Conservation (phyloP, 2,797 vertebrate genomes). For the Steatocranus sp. region DNA sequence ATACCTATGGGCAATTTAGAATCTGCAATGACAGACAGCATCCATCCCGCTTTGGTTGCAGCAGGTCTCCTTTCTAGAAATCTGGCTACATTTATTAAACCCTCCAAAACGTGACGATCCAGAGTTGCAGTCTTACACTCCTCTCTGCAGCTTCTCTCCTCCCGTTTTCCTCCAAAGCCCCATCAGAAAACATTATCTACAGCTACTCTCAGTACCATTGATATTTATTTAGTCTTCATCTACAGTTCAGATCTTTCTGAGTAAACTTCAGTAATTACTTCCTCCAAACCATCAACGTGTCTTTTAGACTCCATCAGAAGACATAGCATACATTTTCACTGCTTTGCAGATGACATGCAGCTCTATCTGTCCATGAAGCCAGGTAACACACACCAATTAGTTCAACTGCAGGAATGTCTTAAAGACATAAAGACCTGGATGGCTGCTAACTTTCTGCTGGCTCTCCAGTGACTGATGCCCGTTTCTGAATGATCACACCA, state of each 20-base stretch:
- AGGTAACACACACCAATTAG: background rate
- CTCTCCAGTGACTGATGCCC: too few relatives aligned
- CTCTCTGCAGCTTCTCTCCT: background rate
- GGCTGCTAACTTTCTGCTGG: too few relatives aligned
- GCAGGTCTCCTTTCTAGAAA: background rate
- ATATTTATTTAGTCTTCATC: background rate
- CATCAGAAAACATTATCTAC: background rate
- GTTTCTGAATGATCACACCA: too few relatives aligned
- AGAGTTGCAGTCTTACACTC: background rate
- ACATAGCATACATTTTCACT: rapidly evolving
- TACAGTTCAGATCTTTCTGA: background rate
- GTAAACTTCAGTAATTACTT: background rate
- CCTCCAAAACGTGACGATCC: background rate
- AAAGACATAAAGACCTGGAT: background rate
- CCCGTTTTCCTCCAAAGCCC: rapidly evolving
- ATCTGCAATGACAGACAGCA: too few relatives aligned
- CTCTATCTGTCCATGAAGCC: background rate
- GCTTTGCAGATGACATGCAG: background rate
- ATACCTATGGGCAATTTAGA: too few relatives aligned
- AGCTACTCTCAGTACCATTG: background rate
- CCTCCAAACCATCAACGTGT: background rate
- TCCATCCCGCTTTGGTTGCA: background rate
- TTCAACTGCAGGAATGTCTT: background rate
- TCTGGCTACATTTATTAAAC: background rate
- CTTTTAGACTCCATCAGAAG: background rate